phyloP scores from a whole-genome alignment of 2,113 vertebrate species.

The Caranx ignobilis region DNA sequence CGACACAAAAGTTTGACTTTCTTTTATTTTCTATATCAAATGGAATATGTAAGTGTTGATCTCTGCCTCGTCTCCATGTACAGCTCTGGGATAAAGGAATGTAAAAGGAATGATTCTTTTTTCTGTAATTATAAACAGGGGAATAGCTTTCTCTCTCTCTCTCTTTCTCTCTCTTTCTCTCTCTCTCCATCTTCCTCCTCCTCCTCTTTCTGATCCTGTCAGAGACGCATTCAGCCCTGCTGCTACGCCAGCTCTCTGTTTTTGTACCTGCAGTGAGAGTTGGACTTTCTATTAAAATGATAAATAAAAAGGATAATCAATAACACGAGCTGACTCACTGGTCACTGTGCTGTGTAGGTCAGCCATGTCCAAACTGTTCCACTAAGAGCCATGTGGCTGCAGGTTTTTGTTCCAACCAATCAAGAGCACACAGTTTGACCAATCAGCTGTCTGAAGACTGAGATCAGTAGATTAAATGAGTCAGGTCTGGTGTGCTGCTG shows the following conservation, averaged over 20 bases:
- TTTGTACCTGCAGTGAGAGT: slow-evolving; percentile 73
- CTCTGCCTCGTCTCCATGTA: slow-evolving; percentile 46
- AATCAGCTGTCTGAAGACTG: too few relatives aligned
- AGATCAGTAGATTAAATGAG: too few relatives aligned
- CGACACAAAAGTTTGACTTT: slow-evolving; percentile 4
- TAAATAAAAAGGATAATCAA: slow-evolving; percentile 69
- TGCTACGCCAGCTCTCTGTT: slow-evolving; percentile 73
- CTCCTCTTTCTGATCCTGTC: slow-evolving; percentile 19
- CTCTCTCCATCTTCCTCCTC: slow-evolving; percentile 26
- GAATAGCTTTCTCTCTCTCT: slow-evolving; percentile 34
- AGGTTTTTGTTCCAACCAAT: too few relatives aligned
- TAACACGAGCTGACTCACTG: background rate
- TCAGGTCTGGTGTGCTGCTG: too few relatives aligned
- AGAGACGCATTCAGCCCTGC: slow-evolving; percentile 58
- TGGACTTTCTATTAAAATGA: slow-evolving; percentile 76
- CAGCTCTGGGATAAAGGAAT: slow-evolving; percentile 73
- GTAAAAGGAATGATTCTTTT: slow-evolving; percentile 57
- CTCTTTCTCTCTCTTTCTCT: slow-evolving; percentile 4
- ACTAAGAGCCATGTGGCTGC: too few relatives aligned
- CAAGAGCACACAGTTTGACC: too few relatives aligned
- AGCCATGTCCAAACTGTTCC: too few relatives aligned
- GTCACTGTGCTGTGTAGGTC: background rate
- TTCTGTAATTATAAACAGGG: slow-evolving; percentile 54
- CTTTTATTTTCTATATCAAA: slow-evolving; percentile 54
- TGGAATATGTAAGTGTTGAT: slow-evolving; percentile 48